Evolutionary conservation across 2,888 invertebrate species (phyloP).

Genomic region (Hetaerina titia): DNA sequence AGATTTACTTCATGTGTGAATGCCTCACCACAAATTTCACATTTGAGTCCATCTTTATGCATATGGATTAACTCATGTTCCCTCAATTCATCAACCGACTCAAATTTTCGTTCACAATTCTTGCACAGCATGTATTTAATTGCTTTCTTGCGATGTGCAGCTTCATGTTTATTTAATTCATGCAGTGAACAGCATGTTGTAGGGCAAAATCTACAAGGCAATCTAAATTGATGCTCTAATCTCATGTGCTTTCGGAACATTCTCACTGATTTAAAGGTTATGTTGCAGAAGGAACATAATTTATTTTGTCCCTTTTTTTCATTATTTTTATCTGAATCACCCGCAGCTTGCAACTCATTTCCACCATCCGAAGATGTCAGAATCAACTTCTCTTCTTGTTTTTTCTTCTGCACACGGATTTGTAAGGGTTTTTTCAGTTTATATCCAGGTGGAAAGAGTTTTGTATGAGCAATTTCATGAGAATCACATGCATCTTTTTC

Average conservation of each 20-base stretch:
- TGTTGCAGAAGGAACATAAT: not conserved
- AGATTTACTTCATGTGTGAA: not conserved
- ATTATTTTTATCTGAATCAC: not conserved
- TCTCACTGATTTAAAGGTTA: not conserved
- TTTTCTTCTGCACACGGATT: not conserved
- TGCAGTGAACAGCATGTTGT: not conserved
- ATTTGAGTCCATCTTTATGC: not conserved
- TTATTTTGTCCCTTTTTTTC: not conserved
- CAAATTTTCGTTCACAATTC: not conserved
- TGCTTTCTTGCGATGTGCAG: not conserved
- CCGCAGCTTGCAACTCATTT: not conserved
- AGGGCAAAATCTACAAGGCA: conserved; percentile 45
- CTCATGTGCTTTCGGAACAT: not conserved
- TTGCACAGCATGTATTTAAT: not conserved
- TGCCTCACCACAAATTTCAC: conserved; percentile 38
- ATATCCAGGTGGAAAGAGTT: not conserved
- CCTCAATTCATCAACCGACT: not conserved
- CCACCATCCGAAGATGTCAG: not conserved
- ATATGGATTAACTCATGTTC: conserved; percentile 20
- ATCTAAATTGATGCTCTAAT: not conserved
- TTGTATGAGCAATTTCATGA: conserved; percentile 26
- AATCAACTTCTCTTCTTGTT: not conserved
- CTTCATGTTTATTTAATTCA: conserved; percentile 30
- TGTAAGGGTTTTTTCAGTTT: not conserved
- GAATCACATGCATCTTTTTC: conserved; percentile 29